Evolutionary conservation across 2,888 invertebrate genomes (phyloP), one percentile per base, ranked within the genome.

Genomic region (Phymatocera aterrima): DNA sequence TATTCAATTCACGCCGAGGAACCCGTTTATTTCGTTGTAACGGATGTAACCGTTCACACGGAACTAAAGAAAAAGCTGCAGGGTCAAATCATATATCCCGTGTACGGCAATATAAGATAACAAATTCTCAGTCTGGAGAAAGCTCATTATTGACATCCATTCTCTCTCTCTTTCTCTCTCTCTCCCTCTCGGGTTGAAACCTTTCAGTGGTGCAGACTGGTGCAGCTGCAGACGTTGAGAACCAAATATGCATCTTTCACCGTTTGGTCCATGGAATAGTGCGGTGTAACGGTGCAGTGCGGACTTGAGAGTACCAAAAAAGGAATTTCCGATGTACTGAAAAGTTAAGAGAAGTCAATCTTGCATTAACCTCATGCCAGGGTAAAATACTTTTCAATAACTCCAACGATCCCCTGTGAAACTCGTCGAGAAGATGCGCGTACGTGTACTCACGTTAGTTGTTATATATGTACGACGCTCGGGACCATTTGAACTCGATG

Each of bases 401-500:
- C 28, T 46, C 4, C 24, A 24, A n/a, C 24, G 24, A 43, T 46
- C 68, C 24, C 24, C 21, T 15, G 28, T 10, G n/a, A 72, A 51
- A 43, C 31, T n/a, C n/a, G 34, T 4, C 64, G 24, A 37, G 64
- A 40, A 64, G 64, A 64, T 48, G 51, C 34, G 18, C 2, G 34
- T 68, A 72, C 51, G 51, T 48, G 34, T 51, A 72, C 51, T 0
- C 28, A 4, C 64, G 0, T 48, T 18, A n/a, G 72, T 18, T 48
- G 34, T 72, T 31, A 43, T 34, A 21, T n/a, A 64, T 34, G 43
- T n/a, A 64, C 37, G 18, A 64, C 37, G 34, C 34, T 34, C 31
- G 3, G 21, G 72, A 31, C 31, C 72, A 72, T 31, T 72, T 72
- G 72, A 72, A 72, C 72, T 34, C 48, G 28, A n/a, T 51, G 72